These are phyloP conservation scores for Protobothrops flavoviridis DNA, from an alignment of 2,113 vertebrate genomes.

Conservation along the genomic window DNA sequence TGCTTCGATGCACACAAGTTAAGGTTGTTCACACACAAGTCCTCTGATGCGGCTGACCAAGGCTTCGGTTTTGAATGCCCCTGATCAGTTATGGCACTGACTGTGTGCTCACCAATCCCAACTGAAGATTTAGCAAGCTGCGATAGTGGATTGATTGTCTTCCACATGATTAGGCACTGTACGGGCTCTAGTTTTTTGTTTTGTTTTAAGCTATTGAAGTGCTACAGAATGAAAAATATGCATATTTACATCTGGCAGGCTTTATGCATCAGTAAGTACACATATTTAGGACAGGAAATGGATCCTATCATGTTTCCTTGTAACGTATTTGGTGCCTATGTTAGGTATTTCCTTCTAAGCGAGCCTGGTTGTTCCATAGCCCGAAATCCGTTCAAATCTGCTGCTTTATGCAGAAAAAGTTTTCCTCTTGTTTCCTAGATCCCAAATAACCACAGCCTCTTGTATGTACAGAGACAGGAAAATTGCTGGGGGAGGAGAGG, in stretches of 20 bases:
- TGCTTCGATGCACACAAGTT: background rate
- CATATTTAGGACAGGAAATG: no score
- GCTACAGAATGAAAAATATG: background rate
- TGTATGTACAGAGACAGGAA: background rate
- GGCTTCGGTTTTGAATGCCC: background rate
- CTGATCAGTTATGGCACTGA: background rate
- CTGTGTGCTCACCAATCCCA: background rate
- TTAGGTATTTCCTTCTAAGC: background rate
- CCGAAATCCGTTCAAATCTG: background rate
- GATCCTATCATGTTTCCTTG: background rate
- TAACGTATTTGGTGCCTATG: no score
- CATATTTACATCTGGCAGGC: background rate
- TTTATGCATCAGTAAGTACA: no score
- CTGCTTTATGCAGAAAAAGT: background rate
- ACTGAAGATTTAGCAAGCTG: background rate
- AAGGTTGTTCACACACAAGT: constrained; percentile 19
- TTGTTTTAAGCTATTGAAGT: background rate
- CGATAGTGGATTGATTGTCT: background rate
- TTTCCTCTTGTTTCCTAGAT: background rate
- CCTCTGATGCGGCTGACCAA: background rate
- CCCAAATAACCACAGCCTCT: background rate
- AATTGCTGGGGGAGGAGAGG: background rate
- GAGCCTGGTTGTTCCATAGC: background rate
- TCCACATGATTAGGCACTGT: background rate
- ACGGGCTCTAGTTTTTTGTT: background rate